Conservation (phyloP, 2,797 vertebrate genomes). For the Alfaro cultratus region DNA sequence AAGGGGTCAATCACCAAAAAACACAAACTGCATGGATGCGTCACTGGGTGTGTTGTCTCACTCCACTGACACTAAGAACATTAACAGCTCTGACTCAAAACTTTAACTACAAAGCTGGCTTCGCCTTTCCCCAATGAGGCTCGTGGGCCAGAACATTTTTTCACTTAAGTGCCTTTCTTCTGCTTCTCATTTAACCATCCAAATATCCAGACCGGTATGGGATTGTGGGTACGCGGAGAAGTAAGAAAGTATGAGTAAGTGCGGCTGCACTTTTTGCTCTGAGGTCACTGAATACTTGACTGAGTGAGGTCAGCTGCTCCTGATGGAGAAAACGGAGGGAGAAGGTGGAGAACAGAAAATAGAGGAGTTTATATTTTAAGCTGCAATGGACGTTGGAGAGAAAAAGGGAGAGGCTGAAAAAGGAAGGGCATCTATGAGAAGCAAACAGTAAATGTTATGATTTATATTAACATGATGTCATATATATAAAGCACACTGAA, state of each 20-base stretch:
- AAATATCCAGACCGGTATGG: conserved; percentile 10
- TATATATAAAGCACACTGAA: background rate
- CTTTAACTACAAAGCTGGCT: background rate
- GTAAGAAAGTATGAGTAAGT: conserved; percentile 30
- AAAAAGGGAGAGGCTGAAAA: conserved; percentile 3
- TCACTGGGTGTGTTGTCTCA: conserved; percentile 14
- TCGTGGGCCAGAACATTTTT: background rate
- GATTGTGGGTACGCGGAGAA: conserved; percentile 21
- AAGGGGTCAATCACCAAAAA: background rate
- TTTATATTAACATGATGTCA: conserved; percentile 6
- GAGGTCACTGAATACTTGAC: conserved; percentile 52
- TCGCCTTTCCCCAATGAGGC: background rate
- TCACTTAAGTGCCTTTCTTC: conserved; percentile 40
- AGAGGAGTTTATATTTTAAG: conserved; percentile 46
- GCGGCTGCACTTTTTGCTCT: conserved; percentile 47
- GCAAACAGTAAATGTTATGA: background rate
- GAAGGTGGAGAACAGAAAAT: conserved; percentile 18
- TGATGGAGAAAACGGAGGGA: conserved; percentile 26
- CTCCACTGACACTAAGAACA: conserved; percentile 15
- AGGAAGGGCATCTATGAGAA: conserved; percentile 13
- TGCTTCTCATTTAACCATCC: conserved; percentile 29
- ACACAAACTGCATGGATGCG: background rate
- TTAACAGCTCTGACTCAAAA: conserved; percentile 27
- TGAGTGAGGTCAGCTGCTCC: conserved; percentile 55
- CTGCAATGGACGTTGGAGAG: conserved; percentile 24